Percentiles rank a stretch among this genome's conserved stretches.
phyloP scores from a whole-genome alignment of 1,140 invertebrate species.

The Drosophila takahashii region DNA sequence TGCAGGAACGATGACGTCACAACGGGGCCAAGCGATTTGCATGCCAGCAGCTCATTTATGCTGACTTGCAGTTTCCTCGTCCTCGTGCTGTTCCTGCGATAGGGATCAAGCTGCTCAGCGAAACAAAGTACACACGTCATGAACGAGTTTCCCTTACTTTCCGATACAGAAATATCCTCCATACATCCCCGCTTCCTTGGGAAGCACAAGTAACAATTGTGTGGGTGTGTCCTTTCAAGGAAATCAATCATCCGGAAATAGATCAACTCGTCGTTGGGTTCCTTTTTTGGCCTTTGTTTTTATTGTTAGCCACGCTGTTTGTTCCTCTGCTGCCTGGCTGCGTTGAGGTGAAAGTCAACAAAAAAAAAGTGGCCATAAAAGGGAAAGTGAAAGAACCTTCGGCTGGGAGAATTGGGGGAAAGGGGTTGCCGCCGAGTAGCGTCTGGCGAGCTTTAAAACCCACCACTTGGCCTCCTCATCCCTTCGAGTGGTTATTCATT shows the following conservation, averaged over 20 bases:
- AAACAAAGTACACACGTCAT: slow-evolving; percentile 69
- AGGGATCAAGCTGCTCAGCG: slow-evolving; percentile 38
- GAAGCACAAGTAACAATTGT: slow-evolving; percentile 46
- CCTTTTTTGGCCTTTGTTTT: slow-evolving; percentile 63
- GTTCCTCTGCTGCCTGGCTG: slow-evolving; percentile 12
- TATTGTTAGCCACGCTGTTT: slow-evolving; percentile 36
- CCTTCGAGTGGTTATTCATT: slow-evolving; percentile 9
- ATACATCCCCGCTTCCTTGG: slow-evolving; percentile 31
- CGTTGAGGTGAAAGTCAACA: slow-evolving; percentile 28
- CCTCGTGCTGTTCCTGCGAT: slow-evolving; percentile 9
- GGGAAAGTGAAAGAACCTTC: slow-evolving; percentile 9
- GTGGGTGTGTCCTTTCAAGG: slow-evolving; percentile 45
- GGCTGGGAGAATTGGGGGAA: neutral
- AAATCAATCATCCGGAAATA: slow-evolving; percentile 81
- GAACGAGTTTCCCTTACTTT: slow-evolving; percentile 12
- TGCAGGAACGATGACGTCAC: slow-evolving; percentile 70
- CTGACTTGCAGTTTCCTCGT: slow-evolving; percentile 65
- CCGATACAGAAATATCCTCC: neutral
- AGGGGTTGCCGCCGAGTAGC: neutral
- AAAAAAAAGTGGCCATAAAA: slow-evolving; percentile 17
- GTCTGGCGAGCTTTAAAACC: slow-evolving; percentile 28
- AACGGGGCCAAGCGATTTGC: slow-evolving; percentile 52
- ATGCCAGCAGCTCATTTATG: slow-evolving; percentile 71
- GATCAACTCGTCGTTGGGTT: slow-evolving; percentile 61
- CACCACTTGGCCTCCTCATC: slow-evolving; percentile 13